Conservation (phyloP, 2,888 invertebrate genomes). For the Gonocerus acuteangulatus region DNA sequence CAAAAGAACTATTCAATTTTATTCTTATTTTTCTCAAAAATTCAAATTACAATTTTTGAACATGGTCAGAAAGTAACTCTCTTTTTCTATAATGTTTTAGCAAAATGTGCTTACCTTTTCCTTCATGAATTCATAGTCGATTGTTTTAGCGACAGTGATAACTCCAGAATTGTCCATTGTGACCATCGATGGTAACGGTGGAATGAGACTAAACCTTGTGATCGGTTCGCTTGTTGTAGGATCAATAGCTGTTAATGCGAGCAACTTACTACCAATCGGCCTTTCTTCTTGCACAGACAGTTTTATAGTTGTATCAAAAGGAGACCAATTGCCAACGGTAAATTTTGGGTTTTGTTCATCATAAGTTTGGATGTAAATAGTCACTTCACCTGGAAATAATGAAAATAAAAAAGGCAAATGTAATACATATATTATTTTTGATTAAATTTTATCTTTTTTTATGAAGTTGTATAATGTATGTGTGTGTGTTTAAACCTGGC, state of each 20-base stretch:
- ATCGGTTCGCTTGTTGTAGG: constrained; percentile 36
- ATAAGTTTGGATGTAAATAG: constrained; percentile 68
- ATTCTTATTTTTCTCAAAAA: too few species aligned
- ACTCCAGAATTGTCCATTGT: constrained; percentile 49
- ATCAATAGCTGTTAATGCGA: constrained; percentile 63
- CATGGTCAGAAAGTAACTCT: too few species aligned
- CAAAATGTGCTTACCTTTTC: too few species aligned
- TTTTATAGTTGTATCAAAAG: constrained; percentile 58
- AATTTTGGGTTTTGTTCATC: constrained; percentile 70
- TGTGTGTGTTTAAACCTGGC: too few species aligned
- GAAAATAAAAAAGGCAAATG: too few species aligned
- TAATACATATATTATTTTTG: too few species aligned
- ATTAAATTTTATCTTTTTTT: too few species aligned
- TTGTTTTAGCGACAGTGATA: constrained; percentile 60
- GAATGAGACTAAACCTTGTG: constrained; percentile 35
- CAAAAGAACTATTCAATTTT: too few species aligned
- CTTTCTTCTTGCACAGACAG: constrained; percentile 67
- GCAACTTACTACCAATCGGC: constrained; percentile 62
- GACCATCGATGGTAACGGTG: constrained; percentile 36
- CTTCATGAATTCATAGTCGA: constrained; percentile 69
- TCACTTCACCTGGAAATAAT: constrained; percentile 53
- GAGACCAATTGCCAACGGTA: constrained; percentile 63
- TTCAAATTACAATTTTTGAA: too few species aligned
- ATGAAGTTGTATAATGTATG: too few species aligned
- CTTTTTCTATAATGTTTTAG: too few species aligned